Conservation (phyloP, 2,113 vertebrate species). For the Tetrax tetrax region DNA sequence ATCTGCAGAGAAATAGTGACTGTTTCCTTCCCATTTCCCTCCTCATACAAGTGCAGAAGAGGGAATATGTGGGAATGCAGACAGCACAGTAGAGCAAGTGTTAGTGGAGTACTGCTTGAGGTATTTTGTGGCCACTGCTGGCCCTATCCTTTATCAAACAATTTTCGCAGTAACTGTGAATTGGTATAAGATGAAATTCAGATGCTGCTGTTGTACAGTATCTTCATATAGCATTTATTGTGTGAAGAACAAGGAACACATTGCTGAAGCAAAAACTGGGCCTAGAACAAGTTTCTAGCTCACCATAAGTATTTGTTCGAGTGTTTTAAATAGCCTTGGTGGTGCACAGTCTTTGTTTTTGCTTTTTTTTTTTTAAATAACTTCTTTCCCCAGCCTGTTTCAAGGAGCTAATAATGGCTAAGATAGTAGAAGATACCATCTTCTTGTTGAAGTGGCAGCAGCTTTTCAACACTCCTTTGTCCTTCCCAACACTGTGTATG, state of each 20-base stretch:
- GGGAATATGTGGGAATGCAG: neutral
- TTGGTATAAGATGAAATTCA: neutral
- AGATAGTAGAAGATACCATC: neutral
- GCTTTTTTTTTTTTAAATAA: too few relatives aligned
- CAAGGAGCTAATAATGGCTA: neutral
- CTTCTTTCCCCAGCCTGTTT: neutral
- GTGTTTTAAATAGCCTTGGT: neutral
- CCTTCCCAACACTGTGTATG: neutral
- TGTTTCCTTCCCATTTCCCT: neutral
- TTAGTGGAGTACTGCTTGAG: neutral
- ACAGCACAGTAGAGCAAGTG: neutral
- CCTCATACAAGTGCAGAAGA: neutral
- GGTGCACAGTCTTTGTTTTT: neutral
- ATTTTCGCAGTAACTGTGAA: neutral
- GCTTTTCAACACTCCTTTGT: neutral
- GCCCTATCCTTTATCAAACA: neutral
- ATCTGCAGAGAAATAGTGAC: neutral
- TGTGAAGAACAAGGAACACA: neutral
- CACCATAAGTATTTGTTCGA: rapidly evolving
- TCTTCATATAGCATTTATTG: neutral
- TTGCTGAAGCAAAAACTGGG: neutral
- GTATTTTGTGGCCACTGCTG: neutral
- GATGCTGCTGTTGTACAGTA: neutral
- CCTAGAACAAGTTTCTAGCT: neutral
- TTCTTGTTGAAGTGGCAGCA: neutral